Base-by-base conservation (phyloP, 1,140 invertebrate species). In the Mycetomoellerius zeteki region DNA sequence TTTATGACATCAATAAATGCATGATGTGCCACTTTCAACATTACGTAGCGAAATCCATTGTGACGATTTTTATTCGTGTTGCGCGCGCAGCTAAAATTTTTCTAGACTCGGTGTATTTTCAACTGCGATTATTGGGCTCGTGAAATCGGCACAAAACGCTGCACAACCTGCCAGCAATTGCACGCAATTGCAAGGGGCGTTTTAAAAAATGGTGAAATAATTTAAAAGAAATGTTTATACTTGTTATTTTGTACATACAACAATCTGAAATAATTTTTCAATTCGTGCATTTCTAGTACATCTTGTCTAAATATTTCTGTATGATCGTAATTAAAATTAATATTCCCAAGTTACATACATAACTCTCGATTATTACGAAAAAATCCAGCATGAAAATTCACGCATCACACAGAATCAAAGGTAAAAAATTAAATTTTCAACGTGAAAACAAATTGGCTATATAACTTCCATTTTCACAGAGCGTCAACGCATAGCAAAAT, bases 21-120 rank as follows among this genome's bases (percentile, higher is more conserved):
- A 62, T 91, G 91, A 92, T 88, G 47, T 58, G 89, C 88, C 75
- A 85, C 54, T 90, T 91, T 87, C 50, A 6, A n/a, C 86, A 75
- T 91, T 90, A 92, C 92, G 69, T 75, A 75, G 92, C 87, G 88
- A 89, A 54, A 93, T 89, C 67, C 75, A 91, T 94, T 92, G 92
- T 93, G 67, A 73, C 19, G 72, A 54, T 37, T 56, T 60, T 33
- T 3, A 56, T 30, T 33, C 54, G 37, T 43, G 24, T 21, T 64
- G 43, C 47, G 37, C 47, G 37, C 52, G 33, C 52, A 24, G 67
- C 58, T 77, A 58, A 24, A 65, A 60, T 50, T 58, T 56, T 37
- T 27, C 19, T 58, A 64, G 14, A 0, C 2, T 77, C 3, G 43
- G 7, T 77, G 16, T 69, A n/a, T 47, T 52, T 67, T 60, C 27